Conservation (phyloP, 2,888 invertebrate species). For the Polydrusus pterygomalis region DNA sequence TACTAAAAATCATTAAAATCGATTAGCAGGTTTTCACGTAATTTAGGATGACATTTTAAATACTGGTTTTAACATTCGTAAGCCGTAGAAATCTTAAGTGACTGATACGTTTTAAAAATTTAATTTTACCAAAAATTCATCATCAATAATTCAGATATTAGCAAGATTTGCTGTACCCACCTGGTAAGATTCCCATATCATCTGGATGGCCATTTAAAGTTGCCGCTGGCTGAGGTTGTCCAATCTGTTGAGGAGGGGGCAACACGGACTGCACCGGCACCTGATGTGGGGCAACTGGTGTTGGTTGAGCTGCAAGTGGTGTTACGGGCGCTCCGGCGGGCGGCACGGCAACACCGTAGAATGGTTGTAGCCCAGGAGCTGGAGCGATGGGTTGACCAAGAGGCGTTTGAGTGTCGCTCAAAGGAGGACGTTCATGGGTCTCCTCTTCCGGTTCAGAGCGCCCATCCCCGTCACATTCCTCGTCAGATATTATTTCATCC, state of each 20-base stretch:
- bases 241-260: constrained; percentile 61
- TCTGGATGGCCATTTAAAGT: constrained; percentile 56
- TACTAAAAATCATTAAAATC: no score
- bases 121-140: no score
- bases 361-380: constrained; percentile 47
- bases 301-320: constrained; percentile 37
- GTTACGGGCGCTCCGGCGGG: constrained; percentile 35
- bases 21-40: no score
- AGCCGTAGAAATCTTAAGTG: no score
- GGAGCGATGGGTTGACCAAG: constrained; percentile 46
- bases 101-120: no score
- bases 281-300: constrained; percentile 38
- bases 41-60: no score
- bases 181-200: constrained; percentile 47
- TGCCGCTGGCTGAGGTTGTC: constrained; percentile 34
- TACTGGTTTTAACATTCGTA: no score
- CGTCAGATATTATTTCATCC: constrained; percentile 78
- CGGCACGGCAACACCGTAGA: constrained; percentile 44
- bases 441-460: constrained; percentile 82
- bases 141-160: no score
- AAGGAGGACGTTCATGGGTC: constrained; percentile 60
- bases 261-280: constrained; percentile 50
- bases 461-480: constrained; percentile 76
- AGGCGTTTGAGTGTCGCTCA: constrained; percentile 42
- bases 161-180: constrained; percentile 18